Evolutionary conservation across 2,797 vertebrate species (phyloP).

Genomic region (Helarctos malayanus): DNA sequence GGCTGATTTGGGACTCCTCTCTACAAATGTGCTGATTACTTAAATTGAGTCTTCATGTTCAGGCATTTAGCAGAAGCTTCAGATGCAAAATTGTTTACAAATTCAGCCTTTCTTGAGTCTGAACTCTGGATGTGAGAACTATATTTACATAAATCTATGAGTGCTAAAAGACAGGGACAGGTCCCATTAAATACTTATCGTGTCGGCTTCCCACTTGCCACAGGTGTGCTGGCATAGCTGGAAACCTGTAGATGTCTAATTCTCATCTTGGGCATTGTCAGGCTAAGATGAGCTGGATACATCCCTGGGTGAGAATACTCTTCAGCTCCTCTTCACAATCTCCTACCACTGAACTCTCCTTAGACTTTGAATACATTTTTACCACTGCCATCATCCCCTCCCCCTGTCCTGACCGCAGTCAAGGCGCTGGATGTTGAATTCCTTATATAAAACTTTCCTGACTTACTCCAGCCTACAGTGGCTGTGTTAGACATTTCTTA

Average conservation of each 20-base stretch:
- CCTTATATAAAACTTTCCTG: neutral
- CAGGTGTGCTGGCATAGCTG: neutral
- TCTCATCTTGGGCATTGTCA: neutral
- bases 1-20: conserved; percentile 16
- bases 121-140: conserved; percentile 64
- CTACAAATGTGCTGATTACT: conserved; percentile 69
- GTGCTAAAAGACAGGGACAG: conserved; percentile 31
- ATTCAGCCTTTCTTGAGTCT: conserved; percentile 49
- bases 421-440: neutral
- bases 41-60: conserved; percentile 29
- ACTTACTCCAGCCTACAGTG: neutral
- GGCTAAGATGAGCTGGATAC: neutral
- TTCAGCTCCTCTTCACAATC: neutral
- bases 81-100: conserved; percentile 78
- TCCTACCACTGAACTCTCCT: neutral
- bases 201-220: neutral
- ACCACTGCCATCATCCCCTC: neutral
- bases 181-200: neutral
- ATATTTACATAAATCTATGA: conserved; percentile 51
- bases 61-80: conserved; percentile 65
- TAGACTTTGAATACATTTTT: neutral
- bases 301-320: neutral
- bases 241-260: neutral
- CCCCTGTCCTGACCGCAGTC: neutral
- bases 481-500: neutral